A percentile compares a stretch with the other conserved stretches of the same genome.
Conservation (phyloP, 2,797 vertebrate genomes). For the Myiothlypis chrysogaster region DNA sequence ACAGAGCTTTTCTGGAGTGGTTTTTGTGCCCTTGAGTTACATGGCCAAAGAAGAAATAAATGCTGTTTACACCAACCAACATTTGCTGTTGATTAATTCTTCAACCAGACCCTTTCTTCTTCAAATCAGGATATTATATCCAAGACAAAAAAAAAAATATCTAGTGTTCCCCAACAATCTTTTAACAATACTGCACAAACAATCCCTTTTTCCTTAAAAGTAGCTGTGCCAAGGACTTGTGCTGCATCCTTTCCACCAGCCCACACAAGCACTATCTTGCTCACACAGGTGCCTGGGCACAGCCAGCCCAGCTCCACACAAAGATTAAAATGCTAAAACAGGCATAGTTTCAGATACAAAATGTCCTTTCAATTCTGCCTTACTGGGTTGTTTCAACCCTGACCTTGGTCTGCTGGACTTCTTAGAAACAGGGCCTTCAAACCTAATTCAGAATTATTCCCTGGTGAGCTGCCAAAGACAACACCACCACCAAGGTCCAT, state of each 20-base stretch:
- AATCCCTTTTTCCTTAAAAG: neutral
- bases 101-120: neutral
- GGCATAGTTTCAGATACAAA: neutral
- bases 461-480: slow-evolving; percentile 7
- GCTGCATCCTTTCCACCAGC: neutral
- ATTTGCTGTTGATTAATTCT: neutral
- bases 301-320: neutral
- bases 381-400: neutral
- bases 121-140: neutral
- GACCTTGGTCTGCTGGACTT: neutral
- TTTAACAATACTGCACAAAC: neutral
- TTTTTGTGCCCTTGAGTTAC: neutral
- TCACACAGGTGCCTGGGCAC: neutral
- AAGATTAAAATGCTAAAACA: neutral
- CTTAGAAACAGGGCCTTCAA: neutral
- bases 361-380: neutral
- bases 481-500: neutral
- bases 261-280: neutral
- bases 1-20: neutral
- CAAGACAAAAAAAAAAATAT: neutral
- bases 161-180: neutral
- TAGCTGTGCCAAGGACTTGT: neutral
- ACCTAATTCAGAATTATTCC: neutral
- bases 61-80: neutral
- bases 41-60: neutral